Base-by-base conservation (phyloP, 2,113 vertebrate species). In the Ictalurus punctatus region DNA sequence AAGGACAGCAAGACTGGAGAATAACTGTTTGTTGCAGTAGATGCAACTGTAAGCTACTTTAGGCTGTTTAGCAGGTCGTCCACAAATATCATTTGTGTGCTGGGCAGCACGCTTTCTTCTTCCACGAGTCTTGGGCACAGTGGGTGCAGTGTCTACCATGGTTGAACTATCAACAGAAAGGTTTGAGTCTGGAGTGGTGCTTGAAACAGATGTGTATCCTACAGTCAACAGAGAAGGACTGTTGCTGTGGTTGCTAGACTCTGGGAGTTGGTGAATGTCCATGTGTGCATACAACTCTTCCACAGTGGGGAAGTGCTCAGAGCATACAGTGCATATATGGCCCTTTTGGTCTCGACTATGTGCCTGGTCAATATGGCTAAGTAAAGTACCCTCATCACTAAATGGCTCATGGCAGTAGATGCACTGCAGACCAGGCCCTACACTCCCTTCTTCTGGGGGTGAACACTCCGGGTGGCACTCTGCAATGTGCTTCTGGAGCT, bases 401-500 rank as follows among this genome's bases (percentile, higher is more conserved):
- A 99, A 99, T 54, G 98, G 97, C 95, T 99, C 98, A 0, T 98
- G 97, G 95, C 98, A 99, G 94, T 99, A 99, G 91, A 98, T 96
- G 85, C 98, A 99, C 93, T 98, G 98, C 88, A 99, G 95, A 93
- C 97, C 97, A 25, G 97, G 97, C 30, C 98, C 94, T 10, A 97
- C 94, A 6, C 97, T 94, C 82, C 97, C 98, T 90, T 98, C 98
- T 90, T 98, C 97, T 1, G 97, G 97, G 0, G 98, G 98, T 40
- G 98, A 99, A 93, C 98, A 98, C 91, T 99, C 98, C 0, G 98
- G 98, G 93, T 99, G 98, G 94, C 98, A 99, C 94, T 99, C 98
- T 0, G 97, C 97, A 48, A 99, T 99, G 93, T 99, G 98, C 93
- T 97, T 97, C 93, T 99, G 98, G 86, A 99, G 97, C 92, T 99